Percentiles rank a stretch among this genome's conserved stretches.
Evolutionary conservation across 2,797 vertebrate species (phyloP).

Genomic region (Amblyopsis hoosieri): DNA sequence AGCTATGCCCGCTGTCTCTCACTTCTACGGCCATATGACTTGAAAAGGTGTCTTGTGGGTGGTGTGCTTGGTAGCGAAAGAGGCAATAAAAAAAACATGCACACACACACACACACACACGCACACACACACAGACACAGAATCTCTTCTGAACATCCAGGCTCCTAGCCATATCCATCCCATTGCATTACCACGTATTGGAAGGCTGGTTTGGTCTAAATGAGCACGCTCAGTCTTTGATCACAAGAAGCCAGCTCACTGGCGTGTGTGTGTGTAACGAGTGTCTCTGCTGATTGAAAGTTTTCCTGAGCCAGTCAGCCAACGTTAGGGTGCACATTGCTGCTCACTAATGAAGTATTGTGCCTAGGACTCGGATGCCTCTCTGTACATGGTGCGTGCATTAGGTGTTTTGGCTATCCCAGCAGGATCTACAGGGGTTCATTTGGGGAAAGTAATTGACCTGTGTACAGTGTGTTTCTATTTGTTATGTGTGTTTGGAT

Average conservation of each 20-base stretch:
- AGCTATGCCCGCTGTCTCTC: conserved; percentile 33
- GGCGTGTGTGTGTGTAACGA: conserved; percentile 42
- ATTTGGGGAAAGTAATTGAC: conserved; percentile 17
- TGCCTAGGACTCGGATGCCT: no score
- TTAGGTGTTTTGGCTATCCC: no score
- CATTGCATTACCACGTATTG: conserved; percentile 36
- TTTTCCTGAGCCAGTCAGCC: no score
- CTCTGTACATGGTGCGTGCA: no score
- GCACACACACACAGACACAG: background rate
- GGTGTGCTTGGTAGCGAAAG: background rate
- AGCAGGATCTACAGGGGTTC: no score
- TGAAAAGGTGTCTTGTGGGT: conserved; percentile 11
- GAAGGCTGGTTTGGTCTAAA: conserved; percentile 38
- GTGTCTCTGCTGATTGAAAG: conserved; percentile 36
- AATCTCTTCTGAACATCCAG: background rate
- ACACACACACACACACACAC: conserved; percentile 14
- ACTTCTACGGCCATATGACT: conserved; percentile 20
- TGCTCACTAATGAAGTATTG: no score
- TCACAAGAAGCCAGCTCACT: conserved; percentile 29
- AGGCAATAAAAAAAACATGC: background rate
- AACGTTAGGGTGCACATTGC: no score
- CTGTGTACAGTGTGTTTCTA: no score
- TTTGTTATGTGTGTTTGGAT: no score
- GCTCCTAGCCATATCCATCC: conserved; percentile 29
- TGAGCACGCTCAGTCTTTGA: conserved; percentile 49